Evolutionary conservation across 2,113 vertebrate genomes (phyloP).

Genomic region (Drymodes brunneopygia): DNA sequence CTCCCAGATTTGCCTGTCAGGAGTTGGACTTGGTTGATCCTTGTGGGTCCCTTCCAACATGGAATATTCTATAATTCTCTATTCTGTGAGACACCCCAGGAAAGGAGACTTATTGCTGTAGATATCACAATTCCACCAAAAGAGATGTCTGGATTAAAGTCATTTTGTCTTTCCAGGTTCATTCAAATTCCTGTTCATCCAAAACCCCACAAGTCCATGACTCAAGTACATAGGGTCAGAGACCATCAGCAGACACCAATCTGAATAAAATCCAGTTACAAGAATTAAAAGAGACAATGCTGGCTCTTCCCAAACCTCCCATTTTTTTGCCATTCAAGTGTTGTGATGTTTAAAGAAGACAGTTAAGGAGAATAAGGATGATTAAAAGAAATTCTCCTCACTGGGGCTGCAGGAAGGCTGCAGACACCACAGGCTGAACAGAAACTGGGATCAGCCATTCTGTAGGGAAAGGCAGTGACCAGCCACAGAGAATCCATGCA

Average conservation of each 20-base stretch:
- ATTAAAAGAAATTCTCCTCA: background rate
- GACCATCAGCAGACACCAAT: background rate
- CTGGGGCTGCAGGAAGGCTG: background rate
- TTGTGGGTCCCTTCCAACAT: background rate
- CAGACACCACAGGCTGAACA: background rate
- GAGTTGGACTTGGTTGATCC: rapidly evolving
- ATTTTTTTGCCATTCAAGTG: background rate
- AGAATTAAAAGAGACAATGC: background rate
- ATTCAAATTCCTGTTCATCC: background rate
- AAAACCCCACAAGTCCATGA: background rate
- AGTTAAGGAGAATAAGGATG: background rate
- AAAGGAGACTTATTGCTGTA: background rate
- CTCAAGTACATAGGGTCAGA: background rate
- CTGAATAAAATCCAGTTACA: background rate
- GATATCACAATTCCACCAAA: background rate
- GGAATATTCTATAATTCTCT: background rate
- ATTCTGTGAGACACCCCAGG: background rate
- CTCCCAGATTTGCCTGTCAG: background rate
- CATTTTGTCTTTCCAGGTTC: background rate
- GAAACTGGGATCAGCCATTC: background rate
- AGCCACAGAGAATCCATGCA: background rate
- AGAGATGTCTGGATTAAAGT: background rate
- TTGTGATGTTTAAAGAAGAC: background rate
- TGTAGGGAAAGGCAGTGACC: rapidly evolving
- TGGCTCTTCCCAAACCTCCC: background rate